Base-by-base conservation (phyloP, 2,797 vertebrate species). In the Lophotriccus pileatus region DNA sequence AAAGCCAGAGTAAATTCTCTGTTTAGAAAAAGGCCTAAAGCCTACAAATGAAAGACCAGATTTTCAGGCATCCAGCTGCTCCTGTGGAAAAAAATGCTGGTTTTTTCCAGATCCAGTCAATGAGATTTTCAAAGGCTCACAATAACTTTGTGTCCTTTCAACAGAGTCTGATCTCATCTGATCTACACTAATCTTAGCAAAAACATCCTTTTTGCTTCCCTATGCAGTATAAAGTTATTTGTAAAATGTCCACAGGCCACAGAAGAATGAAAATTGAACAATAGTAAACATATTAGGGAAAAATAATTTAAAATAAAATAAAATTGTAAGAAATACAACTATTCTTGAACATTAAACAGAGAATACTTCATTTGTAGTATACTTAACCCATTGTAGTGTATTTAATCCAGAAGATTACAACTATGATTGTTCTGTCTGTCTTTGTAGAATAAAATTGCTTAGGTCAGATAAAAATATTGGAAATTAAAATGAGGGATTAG, bases 61-160 rank as follows among this genome's bases (percentile, higher is more conserved):
- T 91, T 91, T 96, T 91, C 55, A 77, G 81, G 63, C 36, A 79
- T 89, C 60, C 92, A 94, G 83, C 91, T 93, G 93, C 36, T 94
- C 32, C 22, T 86, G 39, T 60, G 86, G 62, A 91, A 28, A 52
- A n/a, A 85, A 93, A 72, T 66, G 34, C 12, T 89, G 21, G 0
- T 43, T 86, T 79, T 90, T 81, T 58, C 46, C 28, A 78, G 59
- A 94, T 94, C 30, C 52, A 85, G 69, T 41, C 87, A 94, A 75
- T 62, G 43, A 78, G n/a, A 60, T 84, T 95, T 90, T 94, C 86
- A 94, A 94, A 95, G 62, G 23, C 19, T 84, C 8, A 32, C 25
- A 32, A 8, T 62, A 88, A 93, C 59, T 90, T 94, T 62, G 27
- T 84, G 14, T 55, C 91, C 66, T 77, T 15, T 73, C 43, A 75